These are phyloP conservation scores for Cherax destructor DNA, from an alignment of 1,140 invertebrate genomes.

Conservation along the genomic window DNA sequence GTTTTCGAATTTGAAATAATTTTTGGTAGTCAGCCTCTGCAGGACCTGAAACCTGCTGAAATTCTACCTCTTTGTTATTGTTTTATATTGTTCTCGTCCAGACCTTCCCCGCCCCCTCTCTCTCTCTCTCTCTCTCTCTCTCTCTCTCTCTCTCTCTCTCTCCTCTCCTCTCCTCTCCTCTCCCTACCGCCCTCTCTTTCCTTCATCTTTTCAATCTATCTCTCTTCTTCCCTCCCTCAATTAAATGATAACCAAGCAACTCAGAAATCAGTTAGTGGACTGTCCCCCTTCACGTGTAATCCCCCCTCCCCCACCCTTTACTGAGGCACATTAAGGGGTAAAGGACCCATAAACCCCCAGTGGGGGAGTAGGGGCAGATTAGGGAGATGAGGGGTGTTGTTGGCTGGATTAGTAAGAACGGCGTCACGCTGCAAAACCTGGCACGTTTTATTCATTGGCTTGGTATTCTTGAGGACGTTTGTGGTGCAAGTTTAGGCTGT, in stretches of 20 bases:
- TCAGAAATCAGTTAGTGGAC: too few species aligned
- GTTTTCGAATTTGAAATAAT: too few species aligned
- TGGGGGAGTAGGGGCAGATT: background rate
- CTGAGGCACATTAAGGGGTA: background rate
- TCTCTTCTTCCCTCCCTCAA: background rate
- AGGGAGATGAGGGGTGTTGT: background rate
- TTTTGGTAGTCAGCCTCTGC: too few species aligned
- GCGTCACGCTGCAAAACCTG: background rate
- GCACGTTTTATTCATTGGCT: too few species aligned
- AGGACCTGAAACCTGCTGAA: too few species aligned
- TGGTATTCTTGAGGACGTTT: too few species aligned
- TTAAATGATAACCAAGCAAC: too few species aligned
- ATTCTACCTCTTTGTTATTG: too few species aligned
- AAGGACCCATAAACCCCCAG: background rate
- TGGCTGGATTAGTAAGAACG: background rate
- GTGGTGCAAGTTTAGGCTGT: too few species aligned
- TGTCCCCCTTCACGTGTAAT: background rate
- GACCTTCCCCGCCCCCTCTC: background rate
- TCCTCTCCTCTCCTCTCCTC: background rate
- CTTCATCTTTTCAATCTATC: too few species aligned
- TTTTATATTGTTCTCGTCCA: background rate
- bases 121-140: slow-evolving; percentile 27
- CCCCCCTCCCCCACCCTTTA: background rate
- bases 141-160: background rate
- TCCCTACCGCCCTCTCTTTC: background rate